Conservation (phyloP, 2,888 invertebrate species). For the Sthenelais limicola region DNA sequence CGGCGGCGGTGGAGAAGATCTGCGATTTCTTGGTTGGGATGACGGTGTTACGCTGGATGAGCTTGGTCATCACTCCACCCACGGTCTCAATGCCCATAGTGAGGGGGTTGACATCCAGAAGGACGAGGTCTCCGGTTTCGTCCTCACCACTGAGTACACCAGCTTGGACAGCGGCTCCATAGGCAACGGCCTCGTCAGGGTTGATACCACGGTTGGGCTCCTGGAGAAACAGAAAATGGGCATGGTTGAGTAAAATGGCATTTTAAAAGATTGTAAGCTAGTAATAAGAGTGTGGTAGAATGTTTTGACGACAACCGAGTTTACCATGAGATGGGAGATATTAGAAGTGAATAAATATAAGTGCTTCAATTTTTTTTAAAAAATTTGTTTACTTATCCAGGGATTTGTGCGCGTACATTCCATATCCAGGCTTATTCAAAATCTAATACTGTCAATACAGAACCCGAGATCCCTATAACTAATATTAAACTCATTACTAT, state of each 20-base stretch:
- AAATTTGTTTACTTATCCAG: too few relatives aligned
- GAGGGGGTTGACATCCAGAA: conserved; percentile 97
- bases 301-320: too few relatives aligned
- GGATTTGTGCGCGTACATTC: too few relatives aligned
- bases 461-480: too few relatives aligned
- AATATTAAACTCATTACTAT: too few relatives aligned
- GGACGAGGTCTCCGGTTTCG: conserved; percentile 93
- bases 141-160: conserved; percentile 98
- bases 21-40: conserved; percentile 99
- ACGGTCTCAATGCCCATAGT: conserved; percentile 99
- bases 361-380: background rate
- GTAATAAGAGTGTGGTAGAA: too few relatives aligned
- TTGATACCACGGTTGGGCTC: conserved; percentile 98
- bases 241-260: background rate
- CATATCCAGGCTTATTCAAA: too few relatives aligned
- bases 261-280: too few relatives aligned
- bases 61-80: conserved; percentile 99
- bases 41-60: conserved; percentile 97
- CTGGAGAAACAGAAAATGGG: conserved; percentile 71
- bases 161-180: conserved; percentile 98
- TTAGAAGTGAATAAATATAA: too few relatives aligned
- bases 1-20: conserved; percentile 98
- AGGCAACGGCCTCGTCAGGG: conserved; percentile 99
- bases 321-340: too few relatives aligned
- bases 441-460: too few relatives aligned